phyloP scores from a whole-genome alignment of 2,888 invertebrate genomes.

The Sussaba pulchella region DNA sequence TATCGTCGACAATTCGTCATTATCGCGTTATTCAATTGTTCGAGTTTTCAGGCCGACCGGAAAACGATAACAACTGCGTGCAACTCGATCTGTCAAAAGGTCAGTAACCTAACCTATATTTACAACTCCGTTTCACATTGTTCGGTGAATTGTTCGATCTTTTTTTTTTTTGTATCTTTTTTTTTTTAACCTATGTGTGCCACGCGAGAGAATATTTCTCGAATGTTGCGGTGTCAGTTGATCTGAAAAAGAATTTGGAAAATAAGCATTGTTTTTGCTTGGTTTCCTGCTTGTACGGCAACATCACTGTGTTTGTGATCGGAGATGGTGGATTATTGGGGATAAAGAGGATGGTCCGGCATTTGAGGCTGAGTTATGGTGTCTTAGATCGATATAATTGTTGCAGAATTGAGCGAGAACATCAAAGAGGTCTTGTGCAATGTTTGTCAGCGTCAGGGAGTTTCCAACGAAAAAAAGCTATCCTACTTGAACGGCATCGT shows the following conservation, averaged over 20 bases:
- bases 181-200: background rate
- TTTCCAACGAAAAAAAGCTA: slow-evolving; percentile 92
- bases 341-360: background rate
- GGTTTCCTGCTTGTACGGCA: background rate
- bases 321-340: background rate
- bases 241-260: background rate
- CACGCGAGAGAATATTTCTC: background rate
- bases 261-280: background rate
- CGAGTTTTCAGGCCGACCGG: slow-evolving; percentile 80
- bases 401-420: slow-evolving; percentile 85
- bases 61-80: slow-evolving; percentile 88
- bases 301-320: background rate
- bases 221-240: too few species aligned
- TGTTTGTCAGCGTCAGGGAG: slow-evolving; percentile 87
- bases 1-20: slow-evolving; percentile 22
- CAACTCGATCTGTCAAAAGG: slow-evolving; percentile 86
- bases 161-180: background rate
- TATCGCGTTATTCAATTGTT: slow-evolving; percentile 48
- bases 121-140: slow-evolving; percentile 28
- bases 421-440: slow-evolving; percentile 87
- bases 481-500: slow-evolving; percentile 96
- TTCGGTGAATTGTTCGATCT: background rate
- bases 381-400: slow-evolving; percentile 31
- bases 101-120: slow-evolving; percentile 81
- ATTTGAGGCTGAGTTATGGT: background rate